These are phyloP conservation scores for Acrossocheilus wenchowensis DNA, from an alignment of 2,797 vertebrate genomes.

Conservation along the genomic window DNA sequence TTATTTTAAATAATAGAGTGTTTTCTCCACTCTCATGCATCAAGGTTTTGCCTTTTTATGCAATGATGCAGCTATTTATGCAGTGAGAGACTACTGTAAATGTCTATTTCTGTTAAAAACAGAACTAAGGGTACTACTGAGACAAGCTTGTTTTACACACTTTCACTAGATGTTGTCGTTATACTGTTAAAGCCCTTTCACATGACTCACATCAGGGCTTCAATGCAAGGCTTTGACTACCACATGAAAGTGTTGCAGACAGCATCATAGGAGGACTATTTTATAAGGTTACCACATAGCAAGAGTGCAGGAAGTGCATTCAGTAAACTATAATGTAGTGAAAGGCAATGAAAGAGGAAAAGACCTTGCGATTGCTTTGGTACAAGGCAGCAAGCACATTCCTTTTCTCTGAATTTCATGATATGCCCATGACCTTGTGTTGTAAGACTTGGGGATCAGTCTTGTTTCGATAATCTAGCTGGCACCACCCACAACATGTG, in stretches of 20 bases:
- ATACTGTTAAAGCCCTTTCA: neutral
- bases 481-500: neutral
- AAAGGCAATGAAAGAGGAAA: neutral
- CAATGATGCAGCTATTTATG: neutral
- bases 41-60: neutral
- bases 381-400: neutral
- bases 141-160: neutral
- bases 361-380: neutral
- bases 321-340: constrained; percentile 11
- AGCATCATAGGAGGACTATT: neutral
- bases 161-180: neutral
- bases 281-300: neutral
- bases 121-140: neutral
- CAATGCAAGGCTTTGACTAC: neutral
- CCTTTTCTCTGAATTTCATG: neutral
- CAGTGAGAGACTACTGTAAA: neutral
- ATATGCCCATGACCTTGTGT: neutral
- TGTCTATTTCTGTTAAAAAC: neutral
- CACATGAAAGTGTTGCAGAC: neutral
- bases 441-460: neutral
- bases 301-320: constrained; percentile 5
- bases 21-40: too few species aligned
- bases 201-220: neutral
- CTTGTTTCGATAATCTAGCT: neutral
- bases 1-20: too few species aligned